Evolutionary conservation across 2,113 vertebrate species (phyloP).

Genomic region (Semicossyphus pulcher): DNA sequence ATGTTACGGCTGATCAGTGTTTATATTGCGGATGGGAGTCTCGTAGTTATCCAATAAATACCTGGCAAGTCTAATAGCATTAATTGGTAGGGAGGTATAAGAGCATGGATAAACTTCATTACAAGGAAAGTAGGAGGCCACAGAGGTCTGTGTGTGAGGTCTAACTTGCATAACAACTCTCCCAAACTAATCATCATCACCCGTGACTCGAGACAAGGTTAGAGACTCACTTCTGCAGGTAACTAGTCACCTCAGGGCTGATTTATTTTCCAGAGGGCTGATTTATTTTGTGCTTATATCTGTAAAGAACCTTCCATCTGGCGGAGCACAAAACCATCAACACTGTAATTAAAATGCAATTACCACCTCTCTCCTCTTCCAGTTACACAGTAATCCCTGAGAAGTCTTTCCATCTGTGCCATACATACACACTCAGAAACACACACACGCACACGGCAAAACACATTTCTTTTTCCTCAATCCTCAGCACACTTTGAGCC

Average conservation of each 20-base stretch:
- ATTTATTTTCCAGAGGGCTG: conserved; percentile 81
- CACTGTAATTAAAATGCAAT: conserved; percentile 99
- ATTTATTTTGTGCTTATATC: conserved; percentile 91
- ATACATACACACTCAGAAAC: conserved; percentile 78
- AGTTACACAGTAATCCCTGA: conserved; percentile 90
- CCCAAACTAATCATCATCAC: conserved; percentile 58
- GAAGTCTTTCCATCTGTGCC: conserved; percentile 96
- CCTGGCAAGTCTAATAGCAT: not conserved
- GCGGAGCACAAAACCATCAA: conserved; percentile 93
- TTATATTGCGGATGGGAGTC: no score
- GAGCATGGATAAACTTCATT: not conserved
- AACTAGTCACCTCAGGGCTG: conserved; percentile 66
- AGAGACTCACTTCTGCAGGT: conserved; percentile 64
- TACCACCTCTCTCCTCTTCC: conserved; percentile 89
- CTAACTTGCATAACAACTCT: conserved; percentile 44
- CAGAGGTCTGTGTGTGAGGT: conserved; percentile 4
- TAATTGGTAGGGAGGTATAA: not conserved
- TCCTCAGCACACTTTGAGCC: conserved; percentile 28
- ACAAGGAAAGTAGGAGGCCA: not conserved
- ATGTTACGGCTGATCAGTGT: no score
- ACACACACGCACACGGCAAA: not conserved
- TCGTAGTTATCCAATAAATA: not conserved
- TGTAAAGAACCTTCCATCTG: conserved; percentile 97
- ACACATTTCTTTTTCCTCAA: conserved; percentile 12
- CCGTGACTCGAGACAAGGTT: conserved; percentile 57